Evolutionary conservation across 2,888 invertebrate genomes (phyloP), one percentile per base, ranked within the genome.

Genomic region (Gasteruption jaculator): DNA sequence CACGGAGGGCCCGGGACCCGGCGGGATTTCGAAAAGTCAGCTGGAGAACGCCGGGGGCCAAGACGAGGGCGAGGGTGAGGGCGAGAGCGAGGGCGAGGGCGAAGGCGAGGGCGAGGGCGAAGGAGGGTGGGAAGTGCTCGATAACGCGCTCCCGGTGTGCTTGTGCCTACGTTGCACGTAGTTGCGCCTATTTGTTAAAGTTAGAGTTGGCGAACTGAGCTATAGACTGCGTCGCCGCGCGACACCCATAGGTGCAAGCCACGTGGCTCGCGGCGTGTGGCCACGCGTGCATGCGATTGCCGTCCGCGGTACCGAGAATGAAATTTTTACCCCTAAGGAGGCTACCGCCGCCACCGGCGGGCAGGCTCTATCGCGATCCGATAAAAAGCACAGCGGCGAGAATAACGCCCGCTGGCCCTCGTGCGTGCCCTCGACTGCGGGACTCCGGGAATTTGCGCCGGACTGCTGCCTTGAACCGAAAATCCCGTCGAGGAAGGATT

Each of bases 231-330:
- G 45, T 43, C 42, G 38, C 46, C 52, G 53, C 52, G 53, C 56
- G 54, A 59, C 56, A 61, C 54, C 59, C 58, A 52, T 56, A 60
- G 55, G 56, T 50, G 54, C 47, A 45, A 58, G 68, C 68, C 69
- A 70, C 69, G 69, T 70, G 69, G 67, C 69, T 45, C 40, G 50
- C 58, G 52, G 52, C 61, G 62, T 65, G 65, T 68, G 68, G 69
- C 53, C 54, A 50, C 52, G 53, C 46, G 41, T 50, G 48, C 48
- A 55, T 44, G 40, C 51, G 49, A 53, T 46, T 50, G 48, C 32
- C 43, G 25, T 22, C 43, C 12, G 32, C 50, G 38, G 42, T 53
- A 43, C 46, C 50, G 43, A 24, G 24, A 16, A n/a, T 12, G 8
- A 35, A 2, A 35, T n/a, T n/a, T n/a, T n/a, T n/a, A n/a, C n/a